phyloP scores from a whole-genome alignment of 2,888 invertebrate species.

The Orthosia cruda region DNA sequence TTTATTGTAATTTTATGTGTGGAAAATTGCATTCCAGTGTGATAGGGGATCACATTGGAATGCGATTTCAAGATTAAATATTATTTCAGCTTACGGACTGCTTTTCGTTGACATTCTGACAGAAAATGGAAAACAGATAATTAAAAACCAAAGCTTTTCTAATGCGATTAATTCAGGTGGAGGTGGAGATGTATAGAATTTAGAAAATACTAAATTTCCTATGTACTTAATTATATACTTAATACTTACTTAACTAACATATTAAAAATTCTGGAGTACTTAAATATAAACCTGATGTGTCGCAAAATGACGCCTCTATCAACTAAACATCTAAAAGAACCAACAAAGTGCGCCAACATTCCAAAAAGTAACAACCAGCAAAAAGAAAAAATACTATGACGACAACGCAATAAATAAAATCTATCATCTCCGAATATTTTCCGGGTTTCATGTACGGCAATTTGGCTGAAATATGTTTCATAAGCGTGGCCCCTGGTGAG shows the following conservation, averaged over 20 bases:
- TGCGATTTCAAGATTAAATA: not conserved
- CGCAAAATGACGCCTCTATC: no score
- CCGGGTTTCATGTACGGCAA: conserved; percentile 68
- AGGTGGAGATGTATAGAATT: no score
- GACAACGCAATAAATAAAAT: conserved; percentile 50
- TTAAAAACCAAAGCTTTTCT: not conserved
- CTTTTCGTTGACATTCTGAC: not conserved
- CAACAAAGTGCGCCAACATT: not conserved
- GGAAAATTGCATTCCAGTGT: no score
- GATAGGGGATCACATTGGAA: no score
- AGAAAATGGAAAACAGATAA: not conserved
- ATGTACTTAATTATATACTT: no score
- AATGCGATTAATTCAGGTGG: no score
- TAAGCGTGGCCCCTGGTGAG: conserved; percentile 70
- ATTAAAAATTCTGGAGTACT: no score
- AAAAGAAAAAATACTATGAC: conserved; percentile 38
- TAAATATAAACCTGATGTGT: not conserved
- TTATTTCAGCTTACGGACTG: not conserved
- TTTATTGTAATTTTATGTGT: conserved; percentile 28
- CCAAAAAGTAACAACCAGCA: not conserved
- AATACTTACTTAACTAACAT: no score
- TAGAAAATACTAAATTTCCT: no score
- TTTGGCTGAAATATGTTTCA: conserved; percentile 80
- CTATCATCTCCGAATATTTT: conserved; percentile 67
- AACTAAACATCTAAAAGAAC: not conserved